These are phyloP conservation scores for Pygmarrhopalites habei DNA, from an alignment of 1,140 invertebrate genomes.

Conservation along the genomic window DNA sequence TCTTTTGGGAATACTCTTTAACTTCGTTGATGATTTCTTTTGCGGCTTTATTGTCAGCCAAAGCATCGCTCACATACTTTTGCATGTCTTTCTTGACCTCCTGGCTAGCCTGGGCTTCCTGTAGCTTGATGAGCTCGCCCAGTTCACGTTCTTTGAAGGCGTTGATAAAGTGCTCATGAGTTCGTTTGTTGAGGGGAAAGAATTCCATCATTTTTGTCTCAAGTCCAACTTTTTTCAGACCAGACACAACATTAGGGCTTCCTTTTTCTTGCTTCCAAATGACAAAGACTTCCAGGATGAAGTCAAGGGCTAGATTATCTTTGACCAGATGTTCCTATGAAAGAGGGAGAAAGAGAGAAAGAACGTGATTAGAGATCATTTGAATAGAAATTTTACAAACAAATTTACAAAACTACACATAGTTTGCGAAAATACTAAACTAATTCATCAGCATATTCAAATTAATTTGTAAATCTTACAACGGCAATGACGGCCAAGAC, in stretches of 20 bases:
- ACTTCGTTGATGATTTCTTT: conserved; percentile 75
- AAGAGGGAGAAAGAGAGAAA: conserved; percentile 22
- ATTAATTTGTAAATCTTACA: conserved; percentile 41
- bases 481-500: conserved; percentile 75
- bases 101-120: conserved; percentile 80
- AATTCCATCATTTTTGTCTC: conserved; percentile 88
- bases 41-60: conserved; percentile 70
- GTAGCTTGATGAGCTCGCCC: conserved; percentile 77
- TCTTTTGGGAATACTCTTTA: conserved; percentile 72
- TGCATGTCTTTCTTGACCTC: conserved; percentile 74
- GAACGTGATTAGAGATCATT: neutral
- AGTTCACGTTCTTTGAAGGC: conserved; percentile 79
- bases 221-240: conserved; percentile 79
- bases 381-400: neutral
- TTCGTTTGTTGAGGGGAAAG: conserved; percentile 85
- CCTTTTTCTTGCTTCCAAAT: conserved; percentile 88
- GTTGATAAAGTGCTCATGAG: conserved; percentile 75
- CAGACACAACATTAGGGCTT: conserved; percentile 70
- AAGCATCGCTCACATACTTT: conserved; percentile 64
- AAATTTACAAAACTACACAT: neutral
- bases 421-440: neutral
- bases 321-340: conserved; percentile 81
- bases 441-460: neutral
- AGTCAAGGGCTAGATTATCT: conserved; percentile 87
- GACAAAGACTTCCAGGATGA: conserved; percentile 82